Conservation (phyloP, 2,888 invertebrate species). For the Sabellastarte sp. region DNA sequence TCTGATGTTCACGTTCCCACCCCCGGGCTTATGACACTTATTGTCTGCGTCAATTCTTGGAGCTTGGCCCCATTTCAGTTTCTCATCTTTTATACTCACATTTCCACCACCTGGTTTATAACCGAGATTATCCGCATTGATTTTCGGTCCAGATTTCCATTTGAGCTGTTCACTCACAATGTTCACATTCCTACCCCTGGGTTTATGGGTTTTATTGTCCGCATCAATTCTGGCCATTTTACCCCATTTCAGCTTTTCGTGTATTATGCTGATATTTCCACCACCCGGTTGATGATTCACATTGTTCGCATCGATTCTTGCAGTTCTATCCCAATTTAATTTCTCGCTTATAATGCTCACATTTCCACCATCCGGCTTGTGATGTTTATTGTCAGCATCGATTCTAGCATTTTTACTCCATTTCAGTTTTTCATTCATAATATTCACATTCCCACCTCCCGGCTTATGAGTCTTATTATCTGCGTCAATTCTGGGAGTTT, state of each 20-base stretch:
- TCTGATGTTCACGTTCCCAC: conserved; percentile 20
- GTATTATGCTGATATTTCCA: conserved; percentile 20
- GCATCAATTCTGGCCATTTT: conserved; percentile 20
- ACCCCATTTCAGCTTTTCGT: conserved; percentile 21
- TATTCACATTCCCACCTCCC: neutral
- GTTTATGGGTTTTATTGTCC: neutral
- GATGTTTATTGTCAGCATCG: conserved; percentile 18
- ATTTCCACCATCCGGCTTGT: conserved; percentile 25
- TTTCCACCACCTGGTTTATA: conserved; percentile 1
- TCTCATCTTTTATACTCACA: neutral
- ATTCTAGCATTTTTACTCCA: neutral
- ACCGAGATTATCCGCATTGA: neutral
- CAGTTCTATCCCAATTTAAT: neutral
- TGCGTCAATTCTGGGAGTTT: neutral
- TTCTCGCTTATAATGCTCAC: neutral
- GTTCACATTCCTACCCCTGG: neutral
- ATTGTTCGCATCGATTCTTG: conserved; percentile 13
- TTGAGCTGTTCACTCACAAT: neutral
- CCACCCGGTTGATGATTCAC: conserved; percentile 27
- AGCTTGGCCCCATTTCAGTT: neutral
- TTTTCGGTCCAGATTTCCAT: neutral
- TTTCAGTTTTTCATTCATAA: neutral
- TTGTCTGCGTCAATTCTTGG: conserved; percentile 16
- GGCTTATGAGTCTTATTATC: neutral
- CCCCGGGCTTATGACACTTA: conserved; percentile 26